Evolutionary conservation across 92 coral and sea anemone genomes (phyloP), one percentile per base, ranked within the genome.

Genomic region (Phenganax stokvisi): DNA sequence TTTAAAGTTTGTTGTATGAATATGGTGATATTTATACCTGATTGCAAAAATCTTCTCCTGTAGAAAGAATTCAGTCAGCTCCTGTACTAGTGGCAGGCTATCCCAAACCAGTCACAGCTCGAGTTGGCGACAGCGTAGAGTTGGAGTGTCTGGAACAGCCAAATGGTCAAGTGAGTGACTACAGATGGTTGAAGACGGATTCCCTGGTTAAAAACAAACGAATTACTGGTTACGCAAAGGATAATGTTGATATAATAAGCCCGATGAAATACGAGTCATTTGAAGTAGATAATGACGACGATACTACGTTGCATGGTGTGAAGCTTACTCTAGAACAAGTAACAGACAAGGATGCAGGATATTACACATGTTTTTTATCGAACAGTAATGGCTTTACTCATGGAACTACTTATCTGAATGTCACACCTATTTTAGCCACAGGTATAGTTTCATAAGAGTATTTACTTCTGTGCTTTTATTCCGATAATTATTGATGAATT

Each of bases 61-160:
- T 44, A 76, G 81, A 59, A 31, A 37, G 81, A 8, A 28, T 76
- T 10, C 69, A 76, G 15, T 76, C 81, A 31, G 57, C 71, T 31
- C 83, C 83, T 44, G 83, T 79, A 0, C 83, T 79, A 2, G 31
- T 79, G 6, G 56, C 60, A 6, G 83, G 83, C 51, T 79, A 79
- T 27, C 83, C 83, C 6, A 79, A 64, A 64, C 74, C 83, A 27
- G 71, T 47, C 60, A 79, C 83, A 30, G 83, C 62, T 54, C 73
- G 73, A 8, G 83, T 65, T 51, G 83, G 83, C 12, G 83, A 79
- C n/a, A 65, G 44, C 65, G 83, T 79, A 6, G 44, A 52, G 13
- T 31, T 79, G 51, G 61, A 63, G 27, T 79, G 83, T 37, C 60
- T 79, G 9, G 83, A 79, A 28, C n/a, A 79, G 62, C 62, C 73